Conservation (phyloP, 1,140 invertebrate species). For the Mizuhopecten yessoensis region DNA sequence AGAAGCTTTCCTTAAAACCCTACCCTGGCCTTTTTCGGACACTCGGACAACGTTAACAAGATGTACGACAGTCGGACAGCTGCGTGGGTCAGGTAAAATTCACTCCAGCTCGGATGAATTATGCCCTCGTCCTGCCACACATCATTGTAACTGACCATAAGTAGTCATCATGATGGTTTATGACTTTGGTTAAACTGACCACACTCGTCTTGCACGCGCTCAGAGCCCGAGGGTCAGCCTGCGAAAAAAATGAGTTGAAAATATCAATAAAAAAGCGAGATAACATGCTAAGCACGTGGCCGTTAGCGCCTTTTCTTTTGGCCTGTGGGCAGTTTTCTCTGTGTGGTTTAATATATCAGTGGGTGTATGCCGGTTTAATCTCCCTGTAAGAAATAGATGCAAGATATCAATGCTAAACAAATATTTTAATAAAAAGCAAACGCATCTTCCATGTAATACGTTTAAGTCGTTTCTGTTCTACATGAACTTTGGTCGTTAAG, state of each 20-base stretch:
- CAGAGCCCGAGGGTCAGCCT: neutral
- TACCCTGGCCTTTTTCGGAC: neutral
- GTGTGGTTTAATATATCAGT: neutral
- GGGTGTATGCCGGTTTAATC: neutral
- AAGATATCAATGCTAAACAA: too few relatives aligned
- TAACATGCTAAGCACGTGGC: neutral
- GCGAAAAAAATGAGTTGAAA: neutral
- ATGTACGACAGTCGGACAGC: neutral
- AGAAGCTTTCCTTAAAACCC: too few relatives aligned
- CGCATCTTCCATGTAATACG: too few relatives aligned
- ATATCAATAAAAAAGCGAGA: conserved; percentile 17
- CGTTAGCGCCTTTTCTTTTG: neutral
- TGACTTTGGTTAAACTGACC: neutral
- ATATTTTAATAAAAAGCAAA: too few relatives aligned
- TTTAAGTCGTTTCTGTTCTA: neutral
- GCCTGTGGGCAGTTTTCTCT: neutral
- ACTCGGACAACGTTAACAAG: neutral
- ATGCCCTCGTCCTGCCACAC: neutral
- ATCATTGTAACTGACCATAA: conserved; percentile 39
- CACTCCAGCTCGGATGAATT: neutral
- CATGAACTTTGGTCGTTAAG: neutral
- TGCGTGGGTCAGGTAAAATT: conserved; percentile 9
- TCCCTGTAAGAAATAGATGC: too few relatives aligned
- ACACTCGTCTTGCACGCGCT: conserved; percentile 36
- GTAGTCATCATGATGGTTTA: conserved; percentile 13